phyloP scores from a whole-genome alignment of 2,797 vertebrate species.

The Hapalemur alaotrensis region DNA sequence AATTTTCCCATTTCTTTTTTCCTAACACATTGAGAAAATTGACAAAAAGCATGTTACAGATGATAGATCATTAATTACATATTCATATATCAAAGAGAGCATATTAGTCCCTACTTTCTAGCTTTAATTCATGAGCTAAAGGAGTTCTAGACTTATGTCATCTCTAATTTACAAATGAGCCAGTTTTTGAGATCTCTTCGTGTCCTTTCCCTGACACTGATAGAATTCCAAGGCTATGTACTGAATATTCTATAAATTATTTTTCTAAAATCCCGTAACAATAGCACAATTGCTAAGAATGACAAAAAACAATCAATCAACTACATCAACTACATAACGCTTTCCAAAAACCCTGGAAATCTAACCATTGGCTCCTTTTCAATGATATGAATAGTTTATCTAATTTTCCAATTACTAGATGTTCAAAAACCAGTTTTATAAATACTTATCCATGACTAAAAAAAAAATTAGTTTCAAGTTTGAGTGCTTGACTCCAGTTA shows the following conservation, averaged over 20 bases:
- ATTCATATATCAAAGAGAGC: not conserved
- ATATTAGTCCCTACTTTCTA: constrained; percentile 6
- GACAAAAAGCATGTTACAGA: not conserved
- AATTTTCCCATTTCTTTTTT: constrained; percentile 1
- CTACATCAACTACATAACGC: constrained; percentile 18
- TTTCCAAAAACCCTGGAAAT: constrained; percentile 61
- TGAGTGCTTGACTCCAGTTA: constrained; percentile 60
- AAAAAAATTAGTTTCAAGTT: constrained; percentile 52
- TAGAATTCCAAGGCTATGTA: constrained; percentile 18
- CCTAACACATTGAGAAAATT: not conserved
- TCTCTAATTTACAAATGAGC: not conserved
- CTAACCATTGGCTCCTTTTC: constrained; percentile 34
- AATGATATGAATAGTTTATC: constrained; percentile 23
- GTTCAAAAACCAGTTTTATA: constrained; percentile 41
- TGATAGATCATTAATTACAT: not conserved
- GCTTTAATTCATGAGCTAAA: constrained; percentile 24
- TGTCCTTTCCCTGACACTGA: constrained; percentile 31
- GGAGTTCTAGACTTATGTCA: not conserved
- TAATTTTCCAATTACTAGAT: constrained; percentile 59
- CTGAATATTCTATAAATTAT: constrained; percentile 48
- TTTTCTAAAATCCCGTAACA: constrained; percentile 41
- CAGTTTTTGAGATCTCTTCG: constrained; percentile 26
- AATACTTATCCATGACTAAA: constrained; percentile 23
- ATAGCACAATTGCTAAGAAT: constrained; percentile 26
- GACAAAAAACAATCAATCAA: constrained; percentile 48